phyloP scores from a whole-genome alignment of 2,888 invertebrate species.

The Meteorus cinctellus region DNA sequence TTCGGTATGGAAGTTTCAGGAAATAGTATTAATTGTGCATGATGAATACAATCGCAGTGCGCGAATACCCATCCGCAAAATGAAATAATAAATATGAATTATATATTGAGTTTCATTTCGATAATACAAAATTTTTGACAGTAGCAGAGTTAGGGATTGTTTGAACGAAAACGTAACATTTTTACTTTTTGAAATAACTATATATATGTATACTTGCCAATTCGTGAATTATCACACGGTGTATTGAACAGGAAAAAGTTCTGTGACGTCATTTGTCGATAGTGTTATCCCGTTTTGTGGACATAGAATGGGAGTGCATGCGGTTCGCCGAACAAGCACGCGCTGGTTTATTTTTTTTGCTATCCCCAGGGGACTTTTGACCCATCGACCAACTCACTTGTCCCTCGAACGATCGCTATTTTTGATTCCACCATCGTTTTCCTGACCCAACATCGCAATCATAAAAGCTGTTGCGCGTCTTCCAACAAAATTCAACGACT shows the following conservation, averaged over 20 bases:
- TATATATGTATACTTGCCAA: too few relatives aligned
- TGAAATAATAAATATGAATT: background rate
- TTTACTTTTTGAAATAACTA: too few relatives aligned
- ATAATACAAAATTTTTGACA: background rate
- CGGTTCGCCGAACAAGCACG: constrained; percentile 29
- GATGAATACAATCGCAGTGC: background rate
- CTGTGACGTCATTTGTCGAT: background rate
- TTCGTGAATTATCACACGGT: background rate
- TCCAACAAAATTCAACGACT: constrained; percentile 20
- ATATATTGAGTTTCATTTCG: background rate
- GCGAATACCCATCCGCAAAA: background rate
- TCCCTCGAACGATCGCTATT: background rate
- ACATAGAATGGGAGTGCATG: constrained; percentile 9
- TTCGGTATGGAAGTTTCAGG: background rate
- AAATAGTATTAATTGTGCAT: background rate
- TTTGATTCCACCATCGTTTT: background rate
- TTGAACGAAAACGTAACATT: too few relatives aligned
- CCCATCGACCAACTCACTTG: constrained; percentile 24
- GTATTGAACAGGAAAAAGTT: constrained; percentile 1
- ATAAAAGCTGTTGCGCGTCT: constrained; percentile 31
- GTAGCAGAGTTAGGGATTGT: background rate
- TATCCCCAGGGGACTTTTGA: constrained; percentile 30
- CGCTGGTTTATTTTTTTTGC: background rate
- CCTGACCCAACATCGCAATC: background rate
- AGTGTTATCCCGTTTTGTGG: constrained; percentile 8